phyloP scores from a whole-genome alignment of 1,140 invertebrate genomes.

The Drosophila varians region DNA sequence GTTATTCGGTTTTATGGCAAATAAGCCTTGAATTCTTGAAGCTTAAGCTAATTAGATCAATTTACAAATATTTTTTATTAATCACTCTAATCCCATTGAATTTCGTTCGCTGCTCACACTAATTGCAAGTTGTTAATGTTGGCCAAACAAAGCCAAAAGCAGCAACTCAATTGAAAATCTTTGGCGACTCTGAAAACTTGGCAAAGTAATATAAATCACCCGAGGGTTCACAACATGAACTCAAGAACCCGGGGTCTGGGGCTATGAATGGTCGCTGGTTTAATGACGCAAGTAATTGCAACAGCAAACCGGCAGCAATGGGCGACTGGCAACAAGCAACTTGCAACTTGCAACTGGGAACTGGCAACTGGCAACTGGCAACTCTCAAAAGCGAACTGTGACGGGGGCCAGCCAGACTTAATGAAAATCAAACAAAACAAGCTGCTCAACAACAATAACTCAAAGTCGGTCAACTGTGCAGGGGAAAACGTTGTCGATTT shows the following conservation, averaged over 20 bases:
- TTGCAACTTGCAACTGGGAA: constrained; percentile 25
- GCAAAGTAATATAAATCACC: constrained; percentile 78
- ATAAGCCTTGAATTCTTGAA: background rate
- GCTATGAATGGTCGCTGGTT: constrained; percentile 56
- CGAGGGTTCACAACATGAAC: constrained; percentile 59
- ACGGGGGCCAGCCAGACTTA: constrained; percentile 47
- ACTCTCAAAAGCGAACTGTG: constrained; percentile 9
- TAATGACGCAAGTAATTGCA: constrained; percentile 80
- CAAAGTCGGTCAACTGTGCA: constrained; percentile 78
- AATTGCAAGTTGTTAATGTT: constrained; percentile 72
- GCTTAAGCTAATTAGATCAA: background rate
- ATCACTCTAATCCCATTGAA: background rate
- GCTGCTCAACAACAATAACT: constrained; percentile 53
- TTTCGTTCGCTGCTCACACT: constrained; percentile 32
- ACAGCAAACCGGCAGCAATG: constrained; percentile 36
- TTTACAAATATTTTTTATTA: background rate
- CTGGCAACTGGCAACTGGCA: constrained; percentile 35
- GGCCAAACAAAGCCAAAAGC: constrained; percentile 47
- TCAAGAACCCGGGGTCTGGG: constrained; percentile 6
- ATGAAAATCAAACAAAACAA: constrained; percentile 76
- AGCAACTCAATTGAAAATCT: constrained; percentile 76
- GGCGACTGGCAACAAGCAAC: constrained; percentile 24
- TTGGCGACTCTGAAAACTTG: constrained; percentile 59
- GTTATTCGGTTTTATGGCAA: background rate
- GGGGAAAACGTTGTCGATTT: constrained; percentile 55